Percentiles rank a stretch among this genome's conserved stretches.
Conservation (phyloP, 2,888 invertebrate species). For the Caenorhabditis angaria region DNA sequence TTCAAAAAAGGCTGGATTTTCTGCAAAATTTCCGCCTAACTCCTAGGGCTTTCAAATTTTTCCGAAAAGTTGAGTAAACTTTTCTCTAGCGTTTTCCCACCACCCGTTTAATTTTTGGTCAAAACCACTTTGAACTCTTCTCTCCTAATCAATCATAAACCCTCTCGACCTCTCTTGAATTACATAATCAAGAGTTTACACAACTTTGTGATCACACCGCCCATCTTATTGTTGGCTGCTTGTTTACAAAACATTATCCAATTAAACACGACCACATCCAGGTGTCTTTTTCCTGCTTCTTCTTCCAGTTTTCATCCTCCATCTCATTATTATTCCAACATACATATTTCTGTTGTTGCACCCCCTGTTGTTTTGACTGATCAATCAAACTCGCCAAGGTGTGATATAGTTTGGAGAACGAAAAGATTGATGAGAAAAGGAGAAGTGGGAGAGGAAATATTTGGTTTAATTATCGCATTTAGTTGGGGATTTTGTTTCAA, state of each 20-base stretch:
- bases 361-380: neutral
- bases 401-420: neutral
- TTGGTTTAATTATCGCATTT: neutral
- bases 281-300: neutral
- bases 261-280: neutral
- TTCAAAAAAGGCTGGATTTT: too few species aligned
- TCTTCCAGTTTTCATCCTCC: neutral
- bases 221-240: neutral
- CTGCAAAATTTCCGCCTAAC: too few species aligned
- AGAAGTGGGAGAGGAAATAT: neutral
- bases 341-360: neutral
- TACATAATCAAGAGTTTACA: neutral
- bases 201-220: neutral
- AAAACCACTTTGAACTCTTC: too few species aligned
- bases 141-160: too few species aligned
- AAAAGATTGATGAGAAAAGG: neutral
- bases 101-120: too few species aligned
- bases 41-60: too few species aligned
- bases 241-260: conserved; percentile 1
- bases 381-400: neutral
- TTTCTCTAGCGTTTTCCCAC: too few species aligned
- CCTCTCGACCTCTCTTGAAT: neutral
- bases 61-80: too few species aligned
- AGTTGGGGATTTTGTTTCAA: neutral
- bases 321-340: neutral